Evolutionary conservation across 2,113 vertebrate species (phyloP), one percentile per base, ranked within the genome.

Genomic region (Talpa occidentalis): DNA sequence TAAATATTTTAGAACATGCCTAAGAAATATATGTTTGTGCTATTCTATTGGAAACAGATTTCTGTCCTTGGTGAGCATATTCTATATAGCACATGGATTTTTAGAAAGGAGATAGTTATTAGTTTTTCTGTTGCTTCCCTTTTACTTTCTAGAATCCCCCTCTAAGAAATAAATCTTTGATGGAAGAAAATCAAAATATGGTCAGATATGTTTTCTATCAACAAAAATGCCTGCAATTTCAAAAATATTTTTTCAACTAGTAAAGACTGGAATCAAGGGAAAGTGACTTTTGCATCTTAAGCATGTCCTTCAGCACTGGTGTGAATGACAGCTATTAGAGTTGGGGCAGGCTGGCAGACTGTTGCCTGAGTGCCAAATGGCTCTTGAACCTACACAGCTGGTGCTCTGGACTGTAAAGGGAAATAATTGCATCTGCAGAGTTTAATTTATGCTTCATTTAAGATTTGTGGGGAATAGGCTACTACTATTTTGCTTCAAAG

Each of bases 341-440:
- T 1, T 3, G 47, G 73, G 52, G 24, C 32, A 79, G n/a, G 19
- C 52, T 16, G 49, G 44, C 82, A 78, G 35, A 28, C 30, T 22
- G 52, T 40, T 24, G 14, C 92, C 78, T 44, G 56, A 82, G 77
- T 35, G 7, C 60, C 72, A 35, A 44, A 52, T 88, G 78, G 47
- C 70, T 60, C 88, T 90, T n/a, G 85, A 94, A 59, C 62, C 49
- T 30, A 4, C 52, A 26, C 88, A 96, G 81, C 95, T 94, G 93
- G 84, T 26, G 40, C 69, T 76, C 52, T 67, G 93, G 80, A 49
- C 85, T 6, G 0, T 32, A 40, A 93, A 72, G 93, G 56, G 81
- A 94, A 91, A 79, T 60, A 49, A 62, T n/a, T 37, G 35, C 76
- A 49, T 72, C 88, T 67, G 74, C 60, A 47, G 59, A 79, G 73